Base-by-base conservation (phyloP, 2,113 vertebrate genomes). In the Isurus oxyrinchus region DNA sequence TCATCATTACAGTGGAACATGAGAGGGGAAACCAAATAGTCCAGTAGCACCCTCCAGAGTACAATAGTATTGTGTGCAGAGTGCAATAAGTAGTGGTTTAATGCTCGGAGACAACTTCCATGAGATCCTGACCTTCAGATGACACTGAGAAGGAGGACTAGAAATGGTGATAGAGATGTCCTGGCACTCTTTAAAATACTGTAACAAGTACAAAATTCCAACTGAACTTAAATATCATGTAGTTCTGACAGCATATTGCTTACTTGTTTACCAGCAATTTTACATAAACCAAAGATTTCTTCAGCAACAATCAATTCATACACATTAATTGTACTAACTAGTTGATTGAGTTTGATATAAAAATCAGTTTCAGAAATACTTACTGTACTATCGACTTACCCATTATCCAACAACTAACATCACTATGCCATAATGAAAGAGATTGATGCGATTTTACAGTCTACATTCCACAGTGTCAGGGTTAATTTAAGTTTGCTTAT, bases 391-490 rank as follows among this genome's bases (percentile, higher is more conserved):
- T 84, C 81, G 59, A 90, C 13, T 27, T 55, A 55, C 49, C 86
- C 86, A 88, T 88, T 91, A 61, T 31, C 88, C 31, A 91, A 35
- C 35, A 95, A 63, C 63, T 69, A 69, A 95, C 88, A 84, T 81
- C n/a, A 81, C 53, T 31, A 0, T 57, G 53, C 87, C 40, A 90
- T 59, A n/a, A 91, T 59, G 88, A 59, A 59, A 35, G 4, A 91
- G 88, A 91, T 59, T 59, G 27, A 66, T 69, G 35, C 69, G n/a
- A 8, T 25, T 57, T 67, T 67, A 67, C 3, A 66, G 63, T 44
- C 23, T 95, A 49, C 93, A 95, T 95, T 95, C 93, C 93, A 95
- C 93, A 95, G 61, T 69, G 61, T 40, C n/a, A 66, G 93, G 61
- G 61, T 35, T 69, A 67, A 66, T 67, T 66, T 67, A 40, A 49